Base-by-base conservation (phyloP, 2,888 invertebrate genomes). In the Calameuta filiformis region DNA sequence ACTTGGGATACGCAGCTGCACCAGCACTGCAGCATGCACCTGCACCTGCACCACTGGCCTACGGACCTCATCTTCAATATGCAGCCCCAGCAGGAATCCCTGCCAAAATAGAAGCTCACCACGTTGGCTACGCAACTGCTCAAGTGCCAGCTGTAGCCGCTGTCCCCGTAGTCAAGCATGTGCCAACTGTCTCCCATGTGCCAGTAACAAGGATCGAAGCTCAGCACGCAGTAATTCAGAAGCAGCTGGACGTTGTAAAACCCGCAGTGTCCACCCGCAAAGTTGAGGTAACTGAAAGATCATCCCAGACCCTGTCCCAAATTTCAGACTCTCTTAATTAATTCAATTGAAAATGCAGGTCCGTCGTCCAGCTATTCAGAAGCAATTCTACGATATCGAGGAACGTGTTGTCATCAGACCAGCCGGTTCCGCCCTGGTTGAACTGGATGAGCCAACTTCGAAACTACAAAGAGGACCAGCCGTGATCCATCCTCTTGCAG, bases 361-460 rank as follows among this genome's bases (percentile, higher is more conserved):
- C 12, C 93, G 94, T 79, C 93, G 94, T 80, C 94, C 94, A 71
- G 94, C 94, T 68, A 93, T 94, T 80, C 93, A 94, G 83, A 94
- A 94, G 88, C 93, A 94, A 86, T 94, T 94, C 89, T 94, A 94
- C 88, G 94, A 94, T 84, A 94, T 94, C 82, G 94, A 94, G 85
- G 94, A 94, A 84, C 92, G 94, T 74, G 93, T 94, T 34, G 91
- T 94, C 31, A 92, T 94, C 73, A 93, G 94, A 35, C 94, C 94
- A 0, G 94, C 94, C 6, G 94, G 94, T 37, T 94, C 94, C 12
- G 93, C 94, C 37, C 92, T 94, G 6, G 92, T 94, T 0, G 94
- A 94, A 83, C 90, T 94, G 15, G 93, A 94, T 81, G 93, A 94
- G 81, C 94, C 94, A 0, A 92, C 93, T 31, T 93, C 94, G 15